These are phyloP conservation scores for Sylvilagus bachmani DNA, from an alignment of 2,113 vertebrate genomes.

Conservation along the genomic window DNA sequence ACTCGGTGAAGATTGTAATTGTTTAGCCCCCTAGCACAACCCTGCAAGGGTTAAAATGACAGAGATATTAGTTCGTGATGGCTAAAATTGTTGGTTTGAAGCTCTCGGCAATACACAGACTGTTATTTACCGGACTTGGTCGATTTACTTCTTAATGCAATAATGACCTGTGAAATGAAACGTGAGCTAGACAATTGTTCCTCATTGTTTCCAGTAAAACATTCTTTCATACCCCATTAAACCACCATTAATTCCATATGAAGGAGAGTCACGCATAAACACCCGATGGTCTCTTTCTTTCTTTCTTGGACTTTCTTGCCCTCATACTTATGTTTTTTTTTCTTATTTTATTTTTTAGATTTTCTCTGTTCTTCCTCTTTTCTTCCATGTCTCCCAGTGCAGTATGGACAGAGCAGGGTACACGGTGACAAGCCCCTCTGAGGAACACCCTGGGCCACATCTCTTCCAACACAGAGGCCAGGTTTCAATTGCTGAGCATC, in stretches of 20 bases:
- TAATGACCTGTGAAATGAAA: conserved; percentile 95
- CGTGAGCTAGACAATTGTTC: conserved; percentile 93
- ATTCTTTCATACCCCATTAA: conserved; percentile 93
- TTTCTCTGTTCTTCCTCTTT: not conserved
- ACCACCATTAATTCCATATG: conserved; percentile 91
- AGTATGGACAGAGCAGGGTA: not conserved
- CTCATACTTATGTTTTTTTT: conserved; percentile 31
- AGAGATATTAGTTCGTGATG: conserved; percentile 88
- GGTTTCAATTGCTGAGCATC: not conserved
- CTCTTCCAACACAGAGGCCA: not conserved
- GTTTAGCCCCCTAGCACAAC: conserved; percentile 89
- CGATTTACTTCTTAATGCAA: conserved; percentile 94
- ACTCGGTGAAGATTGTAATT: conserved; percentile 88
- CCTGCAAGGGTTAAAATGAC: conserved; percentile 91
- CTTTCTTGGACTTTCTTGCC: conserved; percentile 71
- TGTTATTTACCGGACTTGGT: conserved; percentile 94
- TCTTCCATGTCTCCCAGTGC: conserved; percentile 11
- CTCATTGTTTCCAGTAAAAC: conserved; percentile 92
- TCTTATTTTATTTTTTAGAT: not conserved
- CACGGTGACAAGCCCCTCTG: not conserved
- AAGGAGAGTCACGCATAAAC: conserved; percentile 86
- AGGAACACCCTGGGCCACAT: not conserved
- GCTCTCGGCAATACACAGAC: conserved; percentile 90
- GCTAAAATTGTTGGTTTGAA: conserved; percentile 89
- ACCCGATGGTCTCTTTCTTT: conserved; percentile 79